Base-by-base conservation (phyloP, 2,888 invertebrate genomes). In the Iphiclides podalirius region DNA sequence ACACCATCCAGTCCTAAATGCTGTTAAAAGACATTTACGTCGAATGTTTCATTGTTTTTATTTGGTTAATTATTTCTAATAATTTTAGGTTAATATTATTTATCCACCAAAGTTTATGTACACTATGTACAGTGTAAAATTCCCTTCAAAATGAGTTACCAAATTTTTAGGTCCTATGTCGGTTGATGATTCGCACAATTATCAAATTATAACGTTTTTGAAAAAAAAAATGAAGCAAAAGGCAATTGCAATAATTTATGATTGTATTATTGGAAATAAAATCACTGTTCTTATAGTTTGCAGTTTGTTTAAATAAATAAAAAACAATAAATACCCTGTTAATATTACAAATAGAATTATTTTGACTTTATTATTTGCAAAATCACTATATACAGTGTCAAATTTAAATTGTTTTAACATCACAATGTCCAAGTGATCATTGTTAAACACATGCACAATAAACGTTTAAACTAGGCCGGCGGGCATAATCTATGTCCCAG, bases 1-100 rank as follows among this genome's bases (percentile, higher is more conserved):
- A 56, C 58, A 52, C 48, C 52, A 53, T 59, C 35, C 43, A 20
- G 52, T 51, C 61, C 61, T 63, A 63, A 66, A 61, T 66, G 61
- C 59, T 72, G 66, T 65, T 69, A 81, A 84, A 85, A 85, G 80
- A 85, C 83, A 79, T 73, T 54, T 55, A 48, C 47, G 55, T 57
- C 53, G 50, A 53, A 70, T 66, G 62, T 76, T 75, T 75, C 66
- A 66, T 80, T 78, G 62, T 75, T 73, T 72, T 75, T 71, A 64
- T 76, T 80, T 70, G 73, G 78, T 84, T 80, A 76, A 75, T 73
- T 81, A 77, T 74, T 82, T 84, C 61, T 85, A 79, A 71, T 76
- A 63, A 67, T 69, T 68, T 70, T 82, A 79, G 75, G 72, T 78
- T 81, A 75, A 75, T 73, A 61, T 70, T 67, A 59, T 66, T 57